Evolutionary conservation across 2,888 invertebrate species (phyloP), one percentile per base, ranked within the genome.

Genomic region (Coleophora flavipennella): DNA sequence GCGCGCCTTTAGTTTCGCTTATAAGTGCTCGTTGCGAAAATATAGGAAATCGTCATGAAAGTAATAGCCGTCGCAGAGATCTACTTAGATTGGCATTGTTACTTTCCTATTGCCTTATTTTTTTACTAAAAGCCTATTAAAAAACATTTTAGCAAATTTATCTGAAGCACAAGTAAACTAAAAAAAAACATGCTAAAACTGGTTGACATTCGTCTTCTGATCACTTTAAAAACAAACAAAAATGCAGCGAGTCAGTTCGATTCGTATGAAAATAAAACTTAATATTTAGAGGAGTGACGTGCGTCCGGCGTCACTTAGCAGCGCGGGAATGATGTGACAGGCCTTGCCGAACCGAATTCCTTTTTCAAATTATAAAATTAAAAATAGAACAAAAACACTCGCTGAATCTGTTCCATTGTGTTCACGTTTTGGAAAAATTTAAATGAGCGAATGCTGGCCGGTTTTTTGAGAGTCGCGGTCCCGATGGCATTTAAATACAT

Each of bases 231-330:
- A 20, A 20, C 20, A 73, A 78, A 71, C 81, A 83, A 81, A 81
- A 83, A 78, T 65, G 63, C 67, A 67, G 62, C 69, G 60, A 75
- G 72, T 64, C 69, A 59, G 71, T 72, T 67, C 62, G 71, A 77
- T 73, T 79, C 74, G 69, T 76, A 77, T 76, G 74, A 77, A 81
- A 84, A 84, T 83, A 83, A 83, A 83, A 80, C 73, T 20, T 20
- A 20, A 73, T 69, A 72, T 73, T 66, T 68, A 58, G 60, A 56
- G 62, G 70, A 77, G 64, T 81, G 83, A 83, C 83, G 83, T 80
- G 83, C 83, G 84, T 81, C 83, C 79, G 79, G 81, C 83, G 81
- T 83, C 84, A 83, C 84, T 83, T 81, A 81, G 79, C 77, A 78
- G 83, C 81, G 81, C 76, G 69, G 80, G 83, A 80, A 74, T 83